A percentile compares a stretch with the other conserved stretches of the same genome.
These are phyloP conservation scores for Dusona sp. DNA, from an alignment of 2,888 invertebrate genomes.

Conservation along the genomic window DNA sequence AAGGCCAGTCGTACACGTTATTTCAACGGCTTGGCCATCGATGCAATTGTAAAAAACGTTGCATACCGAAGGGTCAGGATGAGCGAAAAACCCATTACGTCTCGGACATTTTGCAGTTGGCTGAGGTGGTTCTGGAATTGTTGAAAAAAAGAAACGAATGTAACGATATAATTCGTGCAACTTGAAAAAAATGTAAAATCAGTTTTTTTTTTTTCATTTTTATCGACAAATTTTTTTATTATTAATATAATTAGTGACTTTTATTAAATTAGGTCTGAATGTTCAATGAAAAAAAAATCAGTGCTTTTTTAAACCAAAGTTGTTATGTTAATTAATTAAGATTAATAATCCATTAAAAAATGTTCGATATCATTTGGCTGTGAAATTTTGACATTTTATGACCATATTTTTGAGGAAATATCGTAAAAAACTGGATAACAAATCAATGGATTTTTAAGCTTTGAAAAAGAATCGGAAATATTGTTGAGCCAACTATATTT, in stretches of 20 bases:
- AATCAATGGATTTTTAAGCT: background rate
- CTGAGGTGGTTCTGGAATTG: constrained; percentile 90
- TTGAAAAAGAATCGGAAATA: background rate
- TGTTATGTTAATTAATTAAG: no score
- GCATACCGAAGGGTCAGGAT: constrained; percentile 93
- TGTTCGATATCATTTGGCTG: no score
- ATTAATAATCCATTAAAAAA: no score
- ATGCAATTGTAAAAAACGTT: constrained; percentile 96
- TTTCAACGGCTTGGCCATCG: constrained; percentile 92
- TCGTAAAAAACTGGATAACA: background rate
- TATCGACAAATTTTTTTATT: background rate
- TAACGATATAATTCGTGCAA: background rate
- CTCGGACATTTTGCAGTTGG: constrained; percentile 91
- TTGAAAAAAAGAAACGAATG: background rate
- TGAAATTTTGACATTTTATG: background rate
- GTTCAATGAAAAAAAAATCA: background rate
- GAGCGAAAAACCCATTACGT: constrained; percentile 95
- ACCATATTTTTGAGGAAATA: background rate
- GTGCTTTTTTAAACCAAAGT: background rate
- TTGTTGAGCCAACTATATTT: background rate
- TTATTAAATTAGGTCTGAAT: background rate
- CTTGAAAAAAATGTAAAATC: background rate
- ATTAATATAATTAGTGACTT: background rate
- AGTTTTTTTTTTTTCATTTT: no score
- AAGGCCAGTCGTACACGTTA: constrained; percentile 94